These are phyloP conservation scores for Selenia dentaria DNA, from an alignment of 2,888 invertebrate species.

Conservation along the genomic window DNA sequence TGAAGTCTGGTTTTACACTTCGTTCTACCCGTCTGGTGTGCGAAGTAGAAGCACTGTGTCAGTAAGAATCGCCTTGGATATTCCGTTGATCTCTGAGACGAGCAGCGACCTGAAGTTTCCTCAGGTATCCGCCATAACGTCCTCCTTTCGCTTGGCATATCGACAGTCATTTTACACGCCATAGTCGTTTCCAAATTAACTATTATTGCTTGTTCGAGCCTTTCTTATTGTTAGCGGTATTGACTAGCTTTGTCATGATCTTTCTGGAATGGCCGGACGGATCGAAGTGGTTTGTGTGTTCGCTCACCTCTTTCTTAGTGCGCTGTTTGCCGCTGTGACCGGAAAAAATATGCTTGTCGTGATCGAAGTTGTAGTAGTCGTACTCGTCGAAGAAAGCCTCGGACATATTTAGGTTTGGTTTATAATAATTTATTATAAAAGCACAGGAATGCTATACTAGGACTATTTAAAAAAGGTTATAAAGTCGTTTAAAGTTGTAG, in stretches of 20 bases:
- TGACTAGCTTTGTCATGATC: constrained; percentile 92
- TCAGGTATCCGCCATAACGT: constrained; percentile 74
- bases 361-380: constrained; percentile 97
- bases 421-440: constrained; percentile 34
- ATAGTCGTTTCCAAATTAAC: constrained; percentile 50
- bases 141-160: constrained; percentile 74
- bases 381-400: constrained; percentile 94
- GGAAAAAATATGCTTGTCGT: constrained; percentile 94
- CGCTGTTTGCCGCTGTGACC: constrained; percentile 96
- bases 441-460: constrained; percentile 48
- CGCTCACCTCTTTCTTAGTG: constrained; percentile 93
- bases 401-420: constrained; percentile 88
- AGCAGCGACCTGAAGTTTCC: constrained; percentile 61
- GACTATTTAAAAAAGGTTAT: no score
- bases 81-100: constrained; percentile 77
- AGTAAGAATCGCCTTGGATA: constrained; percentile 71
- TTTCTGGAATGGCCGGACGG: constrained; percentile 97
- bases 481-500: no score
- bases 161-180: constrained; percentile 72
- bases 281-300: constrained; percentile 96
- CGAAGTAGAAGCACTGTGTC: constrained; percentile 65
- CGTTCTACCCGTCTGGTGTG: constrained; percentile 52
- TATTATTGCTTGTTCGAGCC: constrained; percentile 62
- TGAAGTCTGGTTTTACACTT: constrained; percentile 46
- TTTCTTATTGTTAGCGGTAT: constrained; percentile 93